Percentiles rank a stretch among this genome's conserved stretches.
These are phyloP conservation scores for Luehdorfia chinensis DNA, from an alignment of 1,140 invertebrate genomes.

Conservation along the genomic window DNA sequence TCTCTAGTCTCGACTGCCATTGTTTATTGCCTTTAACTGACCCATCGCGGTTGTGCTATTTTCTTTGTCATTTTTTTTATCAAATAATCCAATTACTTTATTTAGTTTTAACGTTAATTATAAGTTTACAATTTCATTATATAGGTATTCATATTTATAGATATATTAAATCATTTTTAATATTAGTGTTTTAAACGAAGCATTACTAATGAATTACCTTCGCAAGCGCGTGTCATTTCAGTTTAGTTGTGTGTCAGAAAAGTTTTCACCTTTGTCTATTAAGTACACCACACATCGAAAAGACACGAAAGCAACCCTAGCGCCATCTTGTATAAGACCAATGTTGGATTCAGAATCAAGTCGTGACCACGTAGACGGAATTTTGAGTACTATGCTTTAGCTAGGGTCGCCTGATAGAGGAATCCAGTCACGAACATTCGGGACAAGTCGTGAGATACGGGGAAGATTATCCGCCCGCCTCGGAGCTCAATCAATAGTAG, in stretches of 20 bases:
- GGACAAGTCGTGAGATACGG: slow-evolving; percentile 48
- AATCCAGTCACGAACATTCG: slow-evolving; percentile 47
- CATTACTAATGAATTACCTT: too few relatives aligned
- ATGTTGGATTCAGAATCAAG: background rate
- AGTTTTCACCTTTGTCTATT: background rate
- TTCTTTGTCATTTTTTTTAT: too few relatives aligned
- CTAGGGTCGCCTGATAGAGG: slow-evolving; percentile 18
- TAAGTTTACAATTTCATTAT: too few relatives aligned
- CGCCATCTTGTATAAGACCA: background rate
- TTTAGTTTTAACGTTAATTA: too few relatives aligned
- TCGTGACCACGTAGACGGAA: background rate
- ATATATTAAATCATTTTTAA: too few relatives aligned
- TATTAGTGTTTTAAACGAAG: too few relatives aligned
- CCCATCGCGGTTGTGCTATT: slow-evolving; percentile 24
- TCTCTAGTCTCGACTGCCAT: slow-evolving; percentile 28
- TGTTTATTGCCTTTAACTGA: slow-evolving; percentile 40
- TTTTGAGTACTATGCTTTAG: background rate
- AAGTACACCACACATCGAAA: background rate
- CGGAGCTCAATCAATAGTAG: slow-evolving; percentile 43
- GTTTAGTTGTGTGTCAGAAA: too few relatives aligned
- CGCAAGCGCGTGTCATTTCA: too few relatives aligned
- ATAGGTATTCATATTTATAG: too few relatives aligned
- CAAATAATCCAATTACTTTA: too few relatives aligned
- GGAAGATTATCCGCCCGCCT: slow-evolving; percentile 37
- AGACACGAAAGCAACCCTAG: background rate